Percentiles rank a stretch among this genome's conserved stretches.
Conservation (phyloP, 2,113 vertebrate genomes). For the Leuciscus idus region DNA sequence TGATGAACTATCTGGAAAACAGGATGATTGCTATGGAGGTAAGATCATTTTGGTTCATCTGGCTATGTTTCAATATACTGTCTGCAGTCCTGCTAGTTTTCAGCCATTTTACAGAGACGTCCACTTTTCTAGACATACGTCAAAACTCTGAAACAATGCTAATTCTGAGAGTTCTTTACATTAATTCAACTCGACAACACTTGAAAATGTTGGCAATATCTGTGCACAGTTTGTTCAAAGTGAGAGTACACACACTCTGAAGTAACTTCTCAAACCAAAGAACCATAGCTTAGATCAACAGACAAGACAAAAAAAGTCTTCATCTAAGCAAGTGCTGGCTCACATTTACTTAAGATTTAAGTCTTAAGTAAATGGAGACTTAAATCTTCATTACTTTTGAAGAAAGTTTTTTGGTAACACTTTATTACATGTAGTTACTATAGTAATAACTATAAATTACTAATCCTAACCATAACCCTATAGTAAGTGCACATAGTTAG, state of each 20-base stretch:
- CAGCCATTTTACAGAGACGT: background rate
- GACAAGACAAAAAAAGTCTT: background rate
- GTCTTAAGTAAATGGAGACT: too few species aligned
- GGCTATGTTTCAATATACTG: background rate
- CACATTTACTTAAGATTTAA: background rate
- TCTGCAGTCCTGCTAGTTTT: background rate
- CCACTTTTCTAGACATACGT: background rate
- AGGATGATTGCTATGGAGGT: slow-evolving; percentile 79
- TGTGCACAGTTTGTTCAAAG: background rate
- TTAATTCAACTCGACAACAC: background rate
- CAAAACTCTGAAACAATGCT: background rate
- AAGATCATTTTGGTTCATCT: slow-evolving; percentile 55
- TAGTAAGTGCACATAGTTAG: too few species aligned
- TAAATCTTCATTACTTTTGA: too few species aligned
- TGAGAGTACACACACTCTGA: too few species aligned
- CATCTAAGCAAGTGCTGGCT: background rate
- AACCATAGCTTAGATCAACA: background rate
- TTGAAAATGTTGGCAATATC: background rate
- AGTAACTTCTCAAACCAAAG: background rate
- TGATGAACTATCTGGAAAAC: slow-evolving; percentile 82
- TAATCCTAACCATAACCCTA: too few species aligned
- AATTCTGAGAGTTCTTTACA: background rate
- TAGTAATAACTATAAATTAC: too few species aligned
- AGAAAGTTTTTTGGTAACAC: too few species aligned
- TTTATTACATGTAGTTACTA: too few species aligned